Percentiles rank a stretch among this genome's conserved stretches.
These are phyloP conservation scores for Hecatera dysodea DNA, from an alignment of 2,888 invertebrate genomes.

Conservation along the genomic window DNA sequence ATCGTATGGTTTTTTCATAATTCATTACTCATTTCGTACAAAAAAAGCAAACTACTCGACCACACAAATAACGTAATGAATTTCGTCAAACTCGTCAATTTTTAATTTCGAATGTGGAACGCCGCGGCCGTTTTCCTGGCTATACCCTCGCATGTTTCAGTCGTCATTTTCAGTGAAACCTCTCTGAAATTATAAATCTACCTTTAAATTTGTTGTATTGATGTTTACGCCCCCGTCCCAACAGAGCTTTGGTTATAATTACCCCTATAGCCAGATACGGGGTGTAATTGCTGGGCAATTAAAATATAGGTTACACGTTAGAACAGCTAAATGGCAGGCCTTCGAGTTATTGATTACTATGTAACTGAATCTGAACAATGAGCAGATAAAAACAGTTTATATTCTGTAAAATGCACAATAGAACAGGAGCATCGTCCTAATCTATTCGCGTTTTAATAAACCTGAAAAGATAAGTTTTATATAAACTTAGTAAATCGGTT, in stretches of 20 bases:
- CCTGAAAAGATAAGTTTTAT: neutral
- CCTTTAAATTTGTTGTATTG: conserved; percentile 3
- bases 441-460: too few relatives aligned
- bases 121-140: too few relatives aligned
- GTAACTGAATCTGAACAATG: neutral
- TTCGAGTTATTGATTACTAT: neutral
- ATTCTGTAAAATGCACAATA: neutral
- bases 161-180: neutral
- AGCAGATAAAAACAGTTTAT: neutral
- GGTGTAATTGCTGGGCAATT: conserved; percentile 24
- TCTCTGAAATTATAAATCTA: neutral
- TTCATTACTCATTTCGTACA: too few relatives aligned
- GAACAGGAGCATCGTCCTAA: too few relatives aligned
- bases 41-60: too few relatives aligned
- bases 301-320: conserved; percentile 8
- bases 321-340: neutral
- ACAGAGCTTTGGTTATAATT: neutral
- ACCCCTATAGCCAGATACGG: neutral
- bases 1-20: too few relatives aligned
- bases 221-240: neutral
- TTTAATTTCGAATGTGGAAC: too few relatives aligned
- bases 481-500: too few relatives aligned
- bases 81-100: too few relatives aligned
- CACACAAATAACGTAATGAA: too few relatives aligned
- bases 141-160: neutral